phyloP scores from a whole-genome alignment of 2,113 vertebrate genomes.

The Prunella himalayana region DNA sequence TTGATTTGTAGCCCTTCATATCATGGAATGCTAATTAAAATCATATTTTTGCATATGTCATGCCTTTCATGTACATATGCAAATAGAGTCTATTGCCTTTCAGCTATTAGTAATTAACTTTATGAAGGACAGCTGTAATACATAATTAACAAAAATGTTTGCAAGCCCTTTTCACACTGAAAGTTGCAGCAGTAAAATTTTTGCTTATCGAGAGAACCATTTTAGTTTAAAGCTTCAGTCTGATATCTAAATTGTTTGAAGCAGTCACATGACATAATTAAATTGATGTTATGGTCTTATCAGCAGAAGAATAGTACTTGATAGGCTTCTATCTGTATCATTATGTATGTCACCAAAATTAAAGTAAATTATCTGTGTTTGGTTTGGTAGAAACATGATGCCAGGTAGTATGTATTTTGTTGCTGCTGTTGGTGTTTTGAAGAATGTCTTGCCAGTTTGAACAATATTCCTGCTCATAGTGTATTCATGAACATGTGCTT shows the following conservation, averaged over 20 bases:
- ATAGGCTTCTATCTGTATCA: conserved; percentile 25
- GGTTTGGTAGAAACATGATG: background rate
- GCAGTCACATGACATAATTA: conserved; percentile 45
- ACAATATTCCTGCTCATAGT: background rate
- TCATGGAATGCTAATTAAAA: conserved; percentile 97
- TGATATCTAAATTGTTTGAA: conserved; percentile 64
- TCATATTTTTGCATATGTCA: conserved; percentile 96
- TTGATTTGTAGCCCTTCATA: conserved; percentile 93
- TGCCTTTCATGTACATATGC: conserved; percentile 95
- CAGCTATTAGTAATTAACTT: conserved; percentile 98
- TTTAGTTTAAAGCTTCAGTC: conserved; percentile 57
- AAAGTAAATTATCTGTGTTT: conserved; percentile 16
- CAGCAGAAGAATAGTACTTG: background rate
- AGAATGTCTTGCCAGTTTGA: background rate
- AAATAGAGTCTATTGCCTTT: conserved; percentile 93
- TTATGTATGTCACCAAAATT: background rate
- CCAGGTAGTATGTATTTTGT: background rate
- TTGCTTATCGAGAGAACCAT: conserved; percentile 62
- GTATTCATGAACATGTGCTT: background rate
- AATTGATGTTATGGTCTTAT: conserved; percentile 20
- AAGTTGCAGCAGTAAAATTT: conserved; percentile 80
- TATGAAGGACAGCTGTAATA: conserved; percentile 99
- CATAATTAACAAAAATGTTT: conserved; percentile 99
- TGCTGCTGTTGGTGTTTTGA: background rate
- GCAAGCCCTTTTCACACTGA: conserved; percentile 85